These are phyloP conservation scores for Adela reaumurella DNA, from an alignment of 2,888 invertebrate species.

Conservation along the genomic window DNA sequence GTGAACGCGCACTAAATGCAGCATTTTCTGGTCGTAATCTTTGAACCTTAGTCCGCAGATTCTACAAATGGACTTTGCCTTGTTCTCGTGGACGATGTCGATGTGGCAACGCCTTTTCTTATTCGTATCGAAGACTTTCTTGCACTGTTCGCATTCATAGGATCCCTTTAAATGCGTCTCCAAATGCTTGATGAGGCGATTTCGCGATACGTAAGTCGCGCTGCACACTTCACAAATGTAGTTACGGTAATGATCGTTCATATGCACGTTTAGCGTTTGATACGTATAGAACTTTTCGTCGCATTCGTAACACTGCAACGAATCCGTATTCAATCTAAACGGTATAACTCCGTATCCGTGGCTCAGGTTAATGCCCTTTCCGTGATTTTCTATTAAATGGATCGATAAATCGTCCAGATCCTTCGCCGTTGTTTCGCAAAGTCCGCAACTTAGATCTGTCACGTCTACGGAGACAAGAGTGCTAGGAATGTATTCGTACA, in stretches of 20 bases:
- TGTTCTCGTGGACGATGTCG: conserved; percentile 26
- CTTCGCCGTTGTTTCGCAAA: conserved; percentile 20
- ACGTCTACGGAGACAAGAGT: conserved; percentile 36
- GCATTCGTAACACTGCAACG: conserved; percentile 33
- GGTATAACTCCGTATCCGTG: conserved; percentile 33
- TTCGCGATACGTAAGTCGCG: not conserved
- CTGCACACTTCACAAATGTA: conserved; percentile 24
- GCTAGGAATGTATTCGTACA: conserved; percentile 25
- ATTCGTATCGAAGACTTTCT: conserved; percentile 25
- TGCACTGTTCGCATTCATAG: conserved; percentile 13
- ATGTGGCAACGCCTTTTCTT: conserved; percentile 33
- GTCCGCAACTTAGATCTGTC: conserved; percentile 25
- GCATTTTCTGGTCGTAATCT: conserved; percentile 32
- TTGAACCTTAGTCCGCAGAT: conserved; percentile 32
- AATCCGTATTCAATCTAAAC: conserved; percentile 23
- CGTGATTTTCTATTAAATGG: conserved; percentile 27
- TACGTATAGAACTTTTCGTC: conserved; percentile 32
- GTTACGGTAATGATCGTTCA: conserved; percentile 26
- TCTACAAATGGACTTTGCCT: conserved; percentile 31
- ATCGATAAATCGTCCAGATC: conserved; percentile 26
- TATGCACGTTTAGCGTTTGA: conserved; percentile 32
- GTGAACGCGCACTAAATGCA: conserved; percentile 31
- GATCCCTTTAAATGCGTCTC: not conserved
- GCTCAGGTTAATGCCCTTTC: conserved; percentile 25
- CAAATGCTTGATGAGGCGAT: not conserved